Evolutionary conservation across 53 echinoderm and acorn worm species (phyloP), one percentile per base, ranked within the genome.

Genomic region (Mesocentrotus franciscanus): DNA sequence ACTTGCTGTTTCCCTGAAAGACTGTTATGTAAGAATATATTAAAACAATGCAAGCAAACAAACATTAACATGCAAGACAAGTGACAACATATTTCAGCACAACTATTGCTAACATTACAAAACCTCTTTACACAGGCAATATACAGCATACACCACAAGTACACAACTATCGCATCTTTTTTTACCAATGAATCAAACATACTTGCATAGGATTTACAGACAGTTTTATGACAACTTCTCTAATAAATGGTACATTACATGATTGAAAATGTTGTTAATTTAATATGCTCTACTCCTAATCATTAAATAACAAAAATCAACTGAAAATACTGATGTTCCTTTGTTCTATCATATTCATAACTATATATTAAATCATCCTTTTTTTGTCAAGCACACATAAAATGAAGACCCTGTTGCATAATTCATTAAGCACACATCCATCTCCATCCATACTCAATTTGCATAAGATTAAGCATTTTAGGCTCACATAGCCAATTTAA

Each of bases 1-100:
- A 29, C 29, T 26, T 75, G 30, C 10, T 12, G 12, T 32, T 13
- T 75, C 75, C 75, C 75, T 75, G 75, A 75, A 30, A 20, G 64
- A 64, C 1, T 9, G 30, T 75, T 66, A 24, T 24, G 22, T 24
- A 81, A 81, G 64, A 49, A 10, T 10, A 74, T 30, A 81, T 1
- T 20, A 81, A 81, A 39, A 36, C 64, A 39, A 7, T 6, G 3
- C 36, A 81, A 18, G 49, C 81, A 79, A 29, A 42, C 81, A 81
- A 81, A 81, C 36, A 81, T 39, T 49, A 81, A 81, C 2, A 81
- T 22, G 87, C 87, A 87, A 56, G 58, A 87, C 87, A 57, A 29
- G 27, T 84, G 84, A 84, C 84, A 58, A 87, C n/a, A 87, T 58
- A 87, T 59, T 87, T 59, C 87, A 87, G 87, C 58, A 58, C 29